phyloP scores from a whole-genome alignment of 2,888 invertebrate genomes.

The Sminthurides aquaticus region DNA sequence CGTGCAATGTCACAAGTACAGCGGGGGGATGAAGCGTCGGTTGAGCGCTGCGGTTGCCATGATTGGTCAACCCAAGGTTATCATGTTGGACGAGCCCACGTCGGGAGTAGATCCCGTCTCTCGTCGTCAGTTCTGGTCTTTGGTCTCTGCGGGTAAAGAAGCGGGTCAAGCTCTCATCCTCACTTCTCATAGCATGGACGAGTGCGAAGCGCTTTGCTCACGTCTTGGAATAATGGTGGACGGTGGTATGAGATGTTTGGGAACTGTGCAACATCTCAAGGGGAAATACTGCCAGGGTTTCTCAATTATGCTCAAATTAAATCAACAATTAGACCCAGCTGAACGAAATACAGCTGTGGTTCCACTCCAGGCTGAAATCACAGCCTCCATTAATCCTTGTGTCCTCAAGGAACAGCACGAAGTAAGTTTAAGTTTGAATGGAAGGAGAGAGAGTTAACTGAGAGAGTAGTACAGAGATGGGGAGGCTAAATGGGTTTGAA shows the following conservation, averaged over 20 bases:
- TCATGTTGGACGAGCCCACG: slow-evolving; percentile 67
- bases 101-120: slow-evolving; percentile 64
- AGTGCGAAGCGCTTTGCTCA: slow-evolving; percentile 72
- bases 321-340: slow-evolving; percentile 48
- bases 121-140: slow-evolving; percentile 58
- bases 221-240: slow-evolving; percentile 68
- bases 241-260: slow-evolving; percentile 65
- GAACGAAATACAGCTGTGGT: slow-evolving; percentile 47
- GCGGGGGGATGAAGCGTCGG: slow-evolving; percentile 72
- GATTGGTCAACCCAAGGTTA: slow-evolving; percentile 60
- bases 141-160: slow-evolving; percentile 52
- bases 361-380: slow-evolving; percentile 52
- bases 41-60: slow-evolving; percentile 68
- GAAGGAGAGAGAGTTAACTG: no score
- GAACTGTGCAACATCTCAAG: slow-evolving; percentile 64
- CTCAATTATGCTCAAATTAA: slow-evolving; percentile 24
- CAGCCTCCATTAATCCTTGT: slow-evolving; percentile 53
- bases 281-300: slow-evolving; percentile 55
- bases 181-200: slow-evolving; percentile 74
- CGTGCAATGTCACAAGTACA: slow-evolving; percentile 49
- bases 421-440: no score
- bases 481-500: neutral
- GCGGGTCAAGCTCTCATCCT: slow-evolving; percentile 56
- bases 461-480: no score
- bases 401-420: slow-evolving; percentile 62